Conservation (phyloP, 2,797 vertebrate genomes). For the Threskiornis aethiopicus region DNA sequence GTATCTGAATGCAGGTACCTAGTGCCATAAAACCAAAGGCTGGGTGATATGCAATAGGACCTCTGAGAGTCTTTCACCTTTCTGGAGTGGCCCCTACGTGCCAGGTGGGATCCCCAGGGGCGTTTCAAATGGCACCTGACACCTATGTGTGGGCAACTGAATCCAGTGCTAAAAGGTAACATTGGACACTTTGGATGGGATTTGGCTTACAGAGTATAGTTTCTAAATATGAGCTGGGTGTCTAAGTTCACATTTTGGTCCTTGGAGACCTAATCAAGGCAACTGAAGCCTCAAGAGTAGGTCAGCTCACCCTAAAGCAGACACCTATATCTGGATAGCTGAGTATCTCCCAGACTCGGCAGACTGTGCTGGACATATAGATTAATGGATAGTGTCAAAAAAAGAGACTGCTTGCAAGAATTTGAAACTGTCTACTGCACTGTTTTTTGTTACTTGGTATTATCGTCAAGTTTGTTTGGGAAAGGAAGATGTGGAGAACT, state of each 20-base stretch:
- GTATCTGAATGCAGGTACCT: not conserved
- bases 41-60: not conserved
- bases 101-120: not conserved
- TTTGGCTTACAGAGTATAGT: not conserved
- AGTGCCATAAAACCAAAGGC: not conserved
- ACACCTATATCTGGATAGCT: not conserved
- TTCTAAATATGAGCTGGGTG: not conserved
- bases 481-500: not conserved
- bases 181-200: not conserved
- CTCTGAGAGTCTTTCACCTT: not conserved
- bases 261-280: not conserved
- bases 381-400: not conserved
- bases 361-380: not conserved
- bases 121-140: not conserved
- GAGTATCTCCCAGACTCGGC: not conserved
- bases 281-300: not conserved
- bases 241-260: not conserved
- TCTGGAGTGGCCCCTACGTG: not conserved
- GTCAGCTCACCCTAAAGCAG: not conserved
- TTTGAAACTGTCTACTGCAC: not conserved
- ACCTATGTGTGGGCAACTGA: accelerated
- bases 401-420: not conserved
- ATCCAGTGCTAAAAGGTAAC: not conserved
- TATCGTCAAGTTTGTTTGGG: not conserved
- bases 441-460: not conserved